phyloP scores from a whole-genome alignment of 2,888 invertebrate genomes.

The Onchidella celtica region DNA sequence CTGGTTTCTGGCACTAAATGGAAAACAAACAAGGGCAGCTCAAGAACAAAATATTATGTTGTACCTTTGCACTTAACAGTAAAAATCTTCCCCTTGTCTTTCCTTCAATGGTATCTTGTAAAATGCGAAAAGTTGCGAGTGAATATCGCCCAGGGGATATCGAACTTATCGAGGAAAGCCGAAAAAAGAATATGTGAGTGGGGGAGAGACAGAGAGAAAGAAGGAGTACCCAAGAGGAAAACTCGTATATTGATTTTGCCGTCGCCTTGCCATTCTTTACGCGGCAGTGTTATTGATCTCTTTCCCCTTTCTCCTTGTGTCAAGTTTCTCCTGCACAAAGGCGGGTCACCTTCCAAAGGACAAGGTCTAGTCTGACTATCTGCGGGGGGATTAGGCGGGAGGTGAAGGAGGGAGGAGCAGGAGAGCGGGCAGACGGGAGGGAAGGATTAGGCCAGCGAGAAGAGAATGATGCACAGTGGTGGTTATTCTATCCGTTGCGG shows the following conservation, averaged over 20 bases:
- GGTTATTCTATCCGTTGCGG: no score
- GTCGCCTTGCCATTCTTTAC: constrained; percentile 21
- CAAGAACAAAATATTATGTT: no score
- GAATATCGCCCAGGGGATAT: no score
- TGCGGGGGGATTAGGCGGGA: constrained; percentile 1
- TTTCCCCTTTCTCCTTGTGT: background rate
- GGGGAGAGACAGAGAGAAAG: background rate
- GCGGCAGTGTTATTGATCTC: background rate
- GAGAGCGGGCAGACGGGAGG: background rate
- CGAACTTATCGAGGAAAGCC: no score
- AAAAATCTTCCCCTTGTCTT: no score
- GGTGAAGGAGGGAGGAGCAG: background rate
- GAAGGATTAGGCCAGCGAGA: background rate
- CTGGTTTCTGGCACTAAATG: no score
- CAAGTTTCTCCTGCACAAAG: constrained; percentile 27
- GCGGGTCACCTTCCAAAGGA: constrained; percentile 15
- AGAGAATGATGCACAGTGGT: no score
- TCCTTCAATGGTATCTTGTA: no score
- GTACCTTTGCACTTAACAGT: no score
- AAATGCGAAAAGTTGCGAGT: no score
- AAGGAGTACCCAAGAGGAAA: background rate
- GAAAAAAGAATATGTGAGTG: no score
- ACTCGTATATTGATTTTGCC: constrained; percentile 15
- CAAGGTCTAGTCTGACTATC: background rate
- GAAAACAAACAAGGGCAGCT: no score